Evolutionary conservation across 64 coral and sea anemone species (phyloP), one percentile per base, ranked within the genome.

Genomic region (Montipora foliosa): DNA sequence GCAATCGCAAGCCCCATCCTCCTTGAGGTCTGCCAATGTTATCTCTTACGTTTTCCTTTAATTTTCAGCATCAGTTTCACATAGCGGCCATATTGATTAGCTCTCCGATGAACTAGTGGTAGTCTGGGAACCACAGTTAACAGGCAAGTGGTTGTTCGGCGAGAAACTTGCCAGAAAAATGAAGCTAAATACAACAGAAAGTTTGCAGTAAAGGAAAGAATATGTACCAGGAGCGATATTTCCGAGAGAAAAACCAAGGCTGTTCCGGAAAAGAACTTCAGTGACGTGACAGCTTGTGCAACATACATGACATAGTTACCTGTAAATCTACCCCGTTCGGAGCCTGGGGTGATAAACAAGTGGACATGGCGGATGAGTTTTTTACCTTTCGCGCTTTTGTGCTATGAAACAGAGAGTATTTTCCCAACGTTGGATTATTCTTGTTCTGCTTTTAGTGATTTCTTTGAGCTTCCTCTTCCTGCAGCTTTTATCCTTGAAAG

Each of bases 401-500:
- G 58, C 81, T 44, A 84, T 84, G 82, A 47, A 21, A 47, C 55
- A 46, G n/a, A 46, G 5, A 17, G 15, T 84, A 48, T 19, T 48
- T 49, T 8, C 44, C 6, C 44, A 6, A 69, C 60, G 62, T 69
- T 84, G 82, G 82, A 84, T 93, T 13, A 87, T 88, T 12, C 91
- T 93, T 53, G 83, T 88, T 22, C 44, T 88, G 0, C 74, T 93
- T 79, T 73, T 93, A 25, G 58, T 88, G 15, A 77, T 85, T 21
- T 93, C 91, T 87, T 12, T 88, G 2, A 83, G 74, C 6, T 93
- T 93, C 55, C 47, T 93, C 8, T 79, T 87, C n/a, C 75, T 93
- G 37, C 91, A 93, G 44, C 37, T 93, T 1, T 51, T 93, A 53
- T 93, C 91, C 4, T 49, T 93, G 15, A 93, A 86, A 93, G 91